A percentile compares a stretch with the other conserved stretches of the same genome.
Conservation (phyloP, 2,113 vertebrate species). For the Struthidea cinerea region DNA sequence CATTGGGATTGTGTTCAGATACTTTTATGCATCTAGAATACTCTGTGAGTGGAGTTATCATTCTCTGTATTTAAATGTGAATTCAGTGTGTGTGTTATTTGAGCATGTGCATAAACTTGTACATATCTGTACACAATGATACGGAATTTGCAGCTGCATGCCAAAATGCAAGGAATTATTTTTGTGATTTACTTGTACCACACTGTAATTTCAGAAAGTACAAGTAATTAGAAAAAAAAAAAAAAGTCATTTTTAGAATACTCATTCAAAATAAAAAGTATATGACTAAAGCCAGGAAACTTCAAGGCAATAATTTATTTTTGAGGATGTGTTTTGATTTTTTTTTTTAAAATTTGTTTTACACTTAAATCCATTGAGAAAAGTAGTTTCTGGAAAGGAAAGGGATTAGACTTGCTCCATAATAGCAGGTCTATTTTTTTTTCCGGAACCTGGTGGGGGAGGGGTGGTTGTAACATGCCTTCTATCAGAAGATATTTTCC, state of each 20-base stretch:
- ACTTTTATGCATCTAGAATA: background rate
- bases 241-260: background rate
- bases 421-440: too few species aligned
- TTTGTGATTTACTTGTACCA: background rate
- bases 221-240: background rate
- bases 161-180: fast-evolving
- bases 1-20: background rate
- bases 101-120: background rate
- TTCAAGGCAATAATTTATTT: background rate
- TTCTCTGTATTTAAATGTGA: background rate
- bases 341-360: background rate
- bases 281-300: background rate
- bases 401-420: background rate
- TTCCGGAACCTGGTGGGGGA: too few species aligned
- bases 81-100: background rate
- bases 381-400: background rate
- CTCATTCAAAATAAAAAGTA: background rate
- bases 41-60: background rate
- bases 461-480: too few species aligned
- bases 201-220: background rate
- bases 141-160: background rate
- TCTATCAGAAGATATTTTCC: too few species aligned
- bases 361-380: background rate
- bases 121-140: background rate
- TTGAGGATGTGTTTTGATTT: fast-evolving